These are phyloP conservation scores for Drosophila novamexicana DNA, from an alignment of 1,140 invertebrate species.

Conservation along the genomic window DNA sequence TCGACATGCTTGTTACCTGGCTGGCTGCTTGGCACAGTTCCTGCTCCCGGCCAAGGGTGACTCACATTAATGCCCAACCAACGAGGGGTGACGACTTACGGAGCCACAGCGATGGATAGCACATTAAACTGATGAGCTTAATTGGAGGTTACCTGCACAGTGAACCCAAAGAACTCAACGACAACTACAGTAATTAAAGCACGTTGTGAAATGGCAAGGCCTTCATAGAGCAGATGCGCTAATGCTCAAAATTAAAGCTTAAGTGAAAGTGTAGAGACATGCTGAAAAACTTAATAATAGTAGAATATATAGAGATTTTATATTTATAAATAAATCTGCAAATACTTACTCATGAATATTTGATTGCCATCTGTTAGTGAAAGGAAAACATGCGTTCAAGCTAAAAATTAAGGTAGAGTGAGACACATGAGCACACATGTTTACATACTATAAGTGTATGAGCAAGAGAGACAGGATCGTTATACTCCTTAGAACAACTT, in stretches of 20 bases:
- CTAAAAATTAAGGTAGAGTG: no score
- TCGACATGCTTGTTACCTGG: constrained; percentile 72
- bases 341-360: no score
- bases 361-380: no score
- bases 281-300: no score
- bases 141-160: constrained; percentile 75
- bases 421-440: no score
- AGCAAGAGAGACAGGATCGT: no score
- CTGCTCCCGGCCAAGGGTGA: constrained; percentile 34
- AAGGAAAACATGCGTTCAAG: no score
- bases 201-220: constrained; percentile 31
- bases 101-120: constrained; percentile 63
- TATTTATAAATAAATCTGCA: no score
- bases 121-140: constrained; percentile 83
- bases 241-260: not conserved
- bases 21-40: constrained; percentile 11
- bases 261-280: not conserved
- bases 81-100: constrained; percentile 21
- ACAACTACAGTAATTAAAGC: constrained; percentile 49
- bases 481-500: no score
- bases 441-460: no score
- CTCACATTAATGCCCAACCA: constrained; percentile 69
- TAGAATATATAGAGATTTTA: not conserved
- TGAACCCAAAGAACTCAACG: constrained; percentile 25
- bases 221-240: not conserved